Evolutionary conservation across 2,888 invertebrate genomes (phyloP), one percentile per base, ranked within the genome.

Genomic region (Sycophila texana): DNA sequence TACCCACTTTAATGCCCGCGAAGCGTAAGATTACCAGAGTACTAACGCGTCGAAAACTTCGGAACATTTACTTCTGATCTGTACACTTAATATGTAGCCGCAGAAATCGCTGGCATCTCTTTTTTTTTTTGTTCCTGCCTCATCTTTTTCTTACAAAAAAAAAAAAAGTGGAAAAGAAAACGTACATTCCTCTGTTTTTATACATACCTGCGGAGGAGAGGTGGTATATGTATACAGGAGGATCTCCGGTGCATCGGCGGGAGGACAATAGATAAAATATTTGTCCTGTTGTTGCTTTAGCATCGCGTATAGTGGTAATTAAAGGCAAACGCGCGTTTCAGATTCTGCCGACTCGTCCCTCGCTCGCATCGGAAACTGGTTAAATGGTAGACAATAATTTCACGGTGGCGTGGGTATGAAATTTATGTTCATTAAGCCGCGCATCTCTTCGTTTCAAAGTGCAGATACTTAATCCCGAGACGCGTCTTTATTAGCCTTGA

Each of bases 341-440:
- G 68, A 68, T 70, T 18, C 49, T 53, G 39, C 39, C 39, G 39
- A 57, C 47, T 18, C 60, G 49, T 65, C 18, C 39, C 12, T 49
- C n/a, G 60, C 16, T n/a, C 39, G 18, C 58, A 49, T n/a, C 47
- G 58, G 26, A 20, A 39, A 66, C 63, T 63, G 61, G 51, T 18
- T 26, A 57, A 57, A 20, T n/a, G 39, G 63, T n/a, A 74, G 26
- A 53, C 60, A 14, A 26, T 76, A 76, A 70, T 70, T 76, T 63
- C 55, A 63, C 22, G 53, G 39, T 51, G 22, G n/a, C 22, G 71
- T 57, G 57, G 26, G 39, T 49, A 49, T 73, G 55, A 68, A 65
- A 74, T 78, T 74, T 74, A 78, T 74, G 67, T 61, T 57, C 30
- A 51, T 53, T 51, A 22, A 47, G 30, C 61, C 10, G 39, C 16